Evolutionary conservation across 2,797 vertebrate species (phyloP).

Genomic region (Discoglossus pictus): DNA sequence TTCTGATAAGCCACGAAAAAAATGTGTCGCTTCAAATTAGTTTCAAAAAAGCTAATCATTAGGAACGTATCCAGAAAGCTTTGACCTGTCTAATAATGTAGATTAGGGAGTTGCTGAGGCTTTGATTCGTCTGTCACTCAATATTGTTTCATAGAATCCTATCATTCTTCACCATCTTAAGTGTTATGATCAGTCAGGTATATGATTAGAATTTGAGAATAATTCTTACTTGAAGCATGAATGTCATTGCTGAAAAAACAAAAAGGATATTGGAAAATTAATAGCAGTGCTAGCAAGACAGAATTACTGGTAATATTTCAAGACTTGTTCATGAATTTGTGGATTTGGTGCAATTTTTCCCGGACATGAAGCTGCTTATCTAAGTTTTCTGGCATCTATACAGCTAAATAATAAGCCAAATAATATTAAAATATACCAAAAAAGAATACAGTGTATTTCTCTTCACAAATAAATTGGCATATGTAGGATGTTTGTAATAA

Average conservation of each 20-base stretch:
- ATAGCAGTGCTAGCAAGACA: conserved; percentile 29
- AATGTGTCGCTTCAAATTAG: conserved; percentile 44
- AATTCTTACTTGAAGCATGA: conserved; percentile 49
- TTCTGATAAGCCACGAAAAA: conserved; percentile 22
- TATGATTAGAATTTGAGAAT: conserved; percentile 50
- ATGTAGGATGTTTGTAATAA: conserved; percentile 21
- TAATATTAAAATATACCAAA: conserved; percentile 2
- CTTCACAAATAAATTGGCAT: conserved; percentile 23
- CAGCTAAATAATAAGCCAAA: conserved; percentile 1
- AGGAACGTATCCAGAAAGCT: conserved; percentile 27
- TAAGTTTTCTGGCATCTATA: neutral
- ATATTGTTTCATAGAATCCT: conserved; percentile 44
- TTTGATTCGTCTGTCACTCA: conserved; percentile 56
- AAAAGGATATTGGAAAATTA: conserved; percentile 50
- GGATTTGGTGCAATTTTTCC: conserved; percentile 6
- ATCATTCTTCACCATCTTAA: conserved; percentile 45
- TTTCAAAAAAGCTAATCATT: conserved; percentile 44
- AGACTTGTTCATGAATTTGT: conserved; percentile 8
- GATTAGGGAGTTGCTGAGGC: conserved; percentile 27
- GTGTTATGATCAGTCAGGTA: conserved; percentile 50
- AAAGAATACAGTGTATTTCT: conserved; percentile 17
- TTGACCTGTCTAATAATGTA: conserved; percentile 51
- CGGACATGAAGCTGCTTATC: neutral
- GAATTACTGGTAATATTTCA: conserved; percentile 32
- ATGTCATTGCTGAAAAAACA: conserved; percentile 47